Evolutionary conservation across 2,888 invertebrate species (phyloP), one percentile per base, ranked within the genome.

Genomic region (Elaeidobius kamerunicus): DNA sequence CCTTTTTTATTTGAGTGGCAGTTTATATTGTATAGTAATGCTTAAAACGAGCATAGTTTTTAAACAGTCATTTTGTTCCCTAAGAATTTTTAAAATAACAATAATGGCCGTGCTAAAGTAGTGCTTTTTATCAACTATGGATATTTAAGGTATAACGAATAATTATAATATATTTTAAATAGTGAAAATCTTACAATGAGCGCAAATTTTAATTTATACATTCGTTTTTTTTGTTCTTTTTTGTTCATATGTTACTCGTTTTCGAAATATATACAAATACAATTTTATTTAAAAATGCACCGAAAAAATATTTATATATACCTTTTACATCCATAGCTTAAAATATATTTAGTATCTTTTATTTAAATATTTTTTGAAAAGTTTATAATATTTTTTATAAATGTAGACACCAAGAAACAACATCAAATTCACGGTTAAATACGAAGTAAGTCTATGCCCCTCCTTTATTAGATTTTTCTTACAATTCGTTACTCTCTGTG

Each of bases 371-470:
- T 44, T 35, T 43, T 44, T n/a, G n/a, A n/a, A n/a, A 38, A 20
- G 11, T 34, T 14, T 34, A 44, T 18, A 9, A 32, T 50, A 44
- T 35, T 17, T 45, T 52, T 53, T 39, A 48, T 53, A 53, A 42
- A 20, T 48, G 40, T 52, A 56, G 52, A 56, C 56, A 56, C 46
- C 56, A 43, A 67, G 60, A 61, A 59, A 66, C 65, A 61, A 65
- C 65, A 65, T 61, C 61, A 61, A 67, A 62, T 60, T 62, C 62
- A 63, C 59, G 59, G 44, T 59, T 61, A 63, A 61, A 61, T 62
- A 63, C 63, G 58, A 60, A 59, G 59, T 64, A 72, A 72, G 71
- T 72, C 71, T 72, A 72, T 71, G 71, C 69, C 72, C 71, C 71
- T 71, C 72, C 71, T 71, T 67, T 65, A 51, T 59, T 35, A 30